Conservation (phyloP, 1,140 invertebrate genomes). For the Pseudomyrmex sp. region DNA sequence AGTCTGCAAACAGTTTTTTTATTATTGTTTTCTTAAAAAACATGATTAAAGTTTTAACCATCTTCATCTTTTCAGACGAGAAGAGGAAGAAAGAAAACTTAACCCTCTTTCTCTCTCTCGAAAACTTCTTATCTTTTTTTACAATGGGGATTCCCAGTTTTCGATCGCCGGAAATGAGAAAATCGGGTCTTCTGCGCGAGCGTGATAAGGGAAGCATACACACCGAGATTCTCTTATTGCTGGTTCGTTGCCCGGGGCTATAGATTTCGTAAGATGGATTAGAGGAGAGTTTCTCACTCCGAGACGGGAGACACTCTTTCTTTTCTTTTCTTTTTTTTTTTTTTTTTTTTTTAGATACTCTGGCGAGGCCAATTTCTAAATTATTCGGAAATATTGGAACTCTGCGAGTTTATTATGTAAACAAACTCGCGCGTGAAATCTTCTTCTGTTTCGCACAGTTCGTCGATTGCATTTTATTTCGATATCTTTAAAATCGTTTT, state of each 20-base stretch:
- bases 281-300: constrained; percentile 19
- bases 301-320: neutral
- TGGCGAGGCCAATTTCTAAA: neutral
- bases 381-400: neutral
- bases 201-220: constrained; percentile 55
- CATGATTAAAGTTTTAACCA: constrained; percentile 24
- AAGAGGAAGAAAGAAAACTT: neutral
- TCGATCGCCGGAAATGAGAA: constrained; percentile 62
- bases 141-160: constrained; percentile 42
- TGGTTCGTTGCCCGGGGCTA: constrained; percentile 14
- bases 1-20: no score
- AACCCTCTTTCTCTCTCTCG: neutral
- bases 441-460: neutral
- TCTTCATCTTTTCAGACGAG: neutral
- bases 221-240: constrained; percentile 53
- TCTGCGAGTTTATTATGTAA: neutral
- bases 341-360: no score
- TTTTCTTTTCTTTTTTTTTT: neutral
- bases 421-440: neutral
- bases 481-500: neutral
- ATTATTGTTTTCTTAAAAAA: neutral
- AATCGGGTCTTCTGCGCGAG: constrained; percentile 37
- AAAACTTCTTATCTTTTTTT: constrained; percentile 35
- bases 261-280: constrained; percentile 44
- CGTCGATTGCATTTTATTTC: neutral